Percentiles rank a stretch among this genome's conserved stretches.
These are phyloP conservation scores for Halcyon smyrnensis DNA, from an alignment of 2,797 vertebrate species.

Conservation along the genomic window DNA sequence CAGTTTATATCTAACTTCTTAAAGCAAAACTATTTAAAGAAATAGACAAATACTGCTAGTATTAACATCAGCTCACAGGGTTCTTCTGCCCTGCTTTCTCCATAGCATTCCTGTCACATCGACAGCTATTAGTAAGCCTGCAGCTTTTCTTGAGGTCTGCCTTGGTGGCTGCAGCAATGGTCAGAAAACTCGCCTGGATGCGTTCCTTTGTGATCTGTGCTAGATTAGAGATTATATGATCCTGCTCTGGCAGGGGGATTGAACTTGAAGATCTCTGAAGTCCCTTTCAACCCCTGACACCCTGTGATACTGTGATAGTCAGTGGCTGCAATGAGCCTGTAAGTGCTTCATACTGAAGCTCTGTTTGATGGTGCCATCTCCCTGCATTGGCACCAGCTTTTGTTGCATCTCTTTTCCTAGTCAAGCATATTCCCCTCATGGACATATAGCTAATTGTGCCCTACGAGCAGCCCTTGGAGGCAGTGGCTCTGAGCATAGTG, in stretches of 20 bases:
- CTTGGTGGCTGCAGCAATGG: background rate
- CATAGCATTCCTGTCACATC: background rate
- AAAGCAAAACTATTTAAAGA: background rate
- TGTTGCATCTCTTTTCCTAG: background rate
- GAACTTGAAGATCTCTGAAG: no score
- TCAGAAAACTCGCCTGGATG: background rate
- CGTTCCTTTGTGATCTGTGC: no score
- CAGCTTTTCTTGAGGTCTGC: background rate
- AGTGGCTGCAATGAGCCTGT: background rate
- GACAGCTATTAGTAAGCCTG: background rate
- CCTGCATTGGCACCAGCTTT: background rate
- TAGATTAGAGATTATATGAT: no score
- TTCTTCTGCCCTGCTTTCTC: background rate
- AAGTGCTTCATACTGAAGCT: background rate
- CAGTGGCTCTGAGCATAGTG: background rate
- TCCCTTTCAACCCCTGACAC: no score
- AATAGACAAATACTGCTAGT: background rate
- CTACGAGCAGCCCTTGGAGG: background rate
- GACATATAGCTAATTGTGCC: accelerated
- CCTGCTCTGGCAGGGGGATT: no score
- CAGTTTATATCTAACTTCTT: background rate
- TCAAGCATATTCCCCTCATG: background rate
- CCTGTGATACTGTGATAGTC: background rate
- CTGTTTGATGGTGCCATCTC: background rate
- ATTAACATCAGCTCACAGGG: background rate